These are phyloP conservation scores for Crenichthys baileyi DNA, from an alignment of 2,797 vertebrate genomes.

Conservation along the genomic window DNA sequence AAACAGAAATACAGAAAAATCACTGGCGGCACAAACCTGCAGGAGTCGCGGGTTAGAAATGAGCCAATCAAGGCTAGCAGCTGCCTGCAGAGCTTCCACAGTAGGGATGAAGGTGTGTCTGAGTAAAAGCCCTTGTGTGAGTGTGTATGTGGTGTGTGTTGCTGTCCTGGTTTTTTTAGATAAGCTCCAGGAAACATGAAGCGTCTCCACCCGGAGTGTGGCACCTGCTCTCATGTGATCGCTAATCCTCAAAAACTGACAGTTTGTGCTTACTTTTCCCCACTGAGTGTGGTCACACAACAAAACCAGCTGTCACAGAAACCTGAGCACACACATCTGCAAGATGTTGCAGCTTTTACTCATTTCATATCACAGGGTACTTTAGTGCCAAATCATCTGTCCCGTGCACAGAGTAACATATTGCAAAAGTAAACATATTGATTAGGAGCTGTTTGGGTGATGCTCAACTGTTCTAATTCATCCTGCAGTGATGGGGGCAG, in stretches of 20 bases:
- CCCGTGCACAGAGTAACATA: neutral
- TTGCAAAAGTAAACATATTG: slow-evolving; percentile 52
- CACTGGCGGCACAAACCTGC: slow-evolving; percentile 40
- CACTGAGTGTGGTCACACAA: slow-evolving; percentile 33
- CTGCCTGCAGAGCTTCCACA: slow-evolving; percentile 54
- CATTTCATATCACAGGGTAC: neutral
- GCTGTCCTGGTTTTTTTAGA: slow-evolving; percentile 60
- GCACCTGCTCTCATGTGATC: slow-evolving; percentile 42
- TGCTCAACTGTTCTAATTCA: slow-evolving; percentile 50
- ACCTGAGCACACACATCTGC: slow-evolving; percentile 10
- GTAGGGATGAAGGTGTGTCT: slow-evolving; percentile 38
- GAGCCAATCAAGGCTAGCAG: slow-evolving; percentile 59
- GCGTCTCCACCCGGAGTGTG: slow-evolving; percentile 49
- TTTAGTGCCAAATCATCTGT: slow-evolving; percentile 16
- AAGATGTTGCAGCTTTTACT: slow-evolving; percentile 9
- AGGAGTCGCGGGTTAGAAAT: slow-evolving; percentile 58
- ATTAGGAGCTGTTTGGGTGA: slow-evolving; percentile 55
- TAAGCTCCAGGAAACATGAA: slow-evolving; percentile 56
- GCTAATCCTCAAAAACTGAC: slow-evolving; percentile 62
- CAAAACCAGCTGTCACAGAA: slow-evolving; percentile 26
- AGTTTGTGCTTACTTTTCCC: slow-evolving; percentile 42
- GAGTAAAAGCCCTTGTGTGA: slow-evolving; percentile 14
- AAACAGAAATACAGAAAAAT: slow-evolving; percentile 31
- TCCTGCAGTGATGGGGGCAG: slow-evolving; percentile 37
- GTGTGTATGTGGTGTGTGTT: slow-evolving; percentile 22